Percentiles rank a stretch among this genome's conserved stretches.
phyloP scores from a whole-genome alignment of 2,888 invertebrate species.

The Liodrosophila aerea region DNA sequence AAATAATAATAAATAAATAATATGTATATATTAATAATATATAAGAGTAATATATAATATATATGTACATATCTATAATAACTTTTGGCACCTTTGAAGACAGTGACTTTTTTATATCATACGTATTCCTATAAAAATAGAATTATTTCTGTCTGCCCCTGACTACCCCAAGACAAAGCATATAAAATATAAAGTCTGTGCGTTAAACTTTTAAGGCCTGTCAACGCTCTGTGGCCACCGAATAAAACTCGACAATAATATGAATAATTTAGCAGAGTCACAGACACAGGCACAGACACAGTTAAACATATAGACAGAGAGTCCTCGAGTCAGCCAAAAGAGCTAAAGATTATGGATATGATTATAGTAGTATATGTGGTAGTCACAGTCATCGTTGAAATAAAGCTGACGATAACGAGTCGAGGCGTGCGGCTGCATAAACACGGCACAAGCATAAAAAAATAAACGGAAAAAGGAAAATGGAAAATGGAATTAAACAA shows the following conservation, averaged over 20 bases:
- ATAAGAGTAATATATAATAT: too few relatives aligned
- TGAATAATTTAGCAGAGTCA: conserved; percentile 48
- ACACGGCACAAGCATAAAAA: conserved; percentile 69
- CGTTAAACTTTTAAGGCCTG: conserved; percentile 63
- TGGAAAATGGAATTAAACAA: conserved; percentile 65
- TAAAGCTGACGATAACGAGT: conserved; percentile 48
- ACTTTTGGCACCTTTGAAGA: too few relatives aligned
- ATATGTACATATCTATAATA: too few relatives aligned
- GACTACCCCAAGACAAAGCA: not conserved
- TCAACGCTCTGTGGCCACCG: conserved; percentile 41
- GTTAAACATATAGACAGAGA: not conserved
- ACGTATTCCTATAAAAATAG: not conserved
- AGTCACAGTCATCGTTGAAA: conserved; percentile 31
- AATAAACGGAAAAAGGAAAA: too few relatives aligned
- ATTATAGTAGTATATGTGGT: conserved; percentile 25
- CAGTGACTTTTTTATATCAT: too few relatives aligned
- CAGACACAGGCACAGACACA: conserved; percentile 5
- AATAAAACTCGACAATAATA: conserved; percentile 66
- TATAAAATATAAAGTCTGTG: not conserved
- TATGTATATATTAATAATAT: too few relatives aligned
- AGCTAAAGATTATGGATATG: conserved; percentile 65
- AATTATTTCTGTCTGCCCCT: not conserved
- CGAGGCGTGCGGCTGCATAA: conserved; percentile 65
- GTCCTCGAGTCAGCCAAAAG: conserved; percentile 28
- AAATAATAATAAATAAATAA: too few relatives aligned